Percentiles rank a stretch among this genome's conserved stretches.
Evolutionary conservation across 2,797 vertebrate species (phyloP).

Genomic region (Phrynocephalus vlangalii): DNA sequence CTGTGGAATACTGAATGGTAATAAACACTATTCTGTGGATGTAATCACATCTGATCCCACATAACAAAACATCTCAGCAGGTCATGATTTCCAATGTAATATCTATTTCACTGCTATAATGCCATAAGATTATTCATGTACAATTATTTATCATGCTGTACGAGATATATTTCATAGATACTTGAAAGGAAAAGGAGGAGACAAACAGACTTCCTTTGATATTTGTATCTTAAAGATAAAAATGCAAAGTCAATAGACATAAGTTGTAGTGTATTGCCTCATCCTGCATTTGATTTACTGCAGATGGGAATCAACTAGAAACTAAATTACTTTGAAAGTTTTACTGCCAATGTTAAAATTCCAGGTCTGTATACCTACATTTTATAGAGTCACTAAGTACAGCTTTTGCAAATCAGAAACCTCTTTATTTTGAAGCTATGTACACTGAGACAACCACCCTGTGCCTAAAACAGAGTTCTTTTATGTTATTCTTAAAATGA

Average conservation of each 20-base stretch:
- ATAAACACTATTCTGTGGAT: slow-evolving; percentile 16
- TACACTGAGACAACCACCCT: slow-evolving; percentile 30
- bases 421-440: slow-evolving; percentile 45
- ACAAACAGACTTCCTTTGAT: slow-evolving; percentile 79
- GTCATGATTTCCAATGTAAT: slow-evolving; percentile 66
- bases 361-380: slow-evolving; percentile 65
- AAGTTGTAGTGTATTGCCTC: slow-evolving; percentile 84
- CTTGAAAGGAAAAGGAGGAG: slow-evolving; percentile 77
- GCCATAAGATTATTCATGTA: slow-evolving; percentile 71
- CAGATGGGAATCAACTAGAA: slow-evolving; percentile 87
- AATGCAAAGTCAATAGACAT: slow-evolving; percentile 86
- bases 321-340: slow-evolving; percentile 80
- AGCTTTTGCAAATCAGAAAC: slow-evolving; percentile 65
- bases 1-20: slow-evolving; percentile 14
- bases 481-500: slow-evolving; percentile 56
- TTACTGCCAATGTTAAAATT: slow-evolving; percentile 83
- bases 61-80: slow-evolving; percentile 59
- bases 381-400: slow-evolving; percentile 68
- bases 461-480: slow-evolving; percentile 51
- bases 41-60: slow-evolving; percentile 28
- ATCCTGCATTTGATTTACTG: slow-evolving; percentile 87
- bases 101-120: slow-evolving; percentile 62
- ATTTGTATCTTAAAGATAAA: slow-evolving; percentile 82
- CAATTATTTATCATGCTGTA: slow-evolving; percentile 81
- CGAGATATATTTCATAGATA: slow-evolving; percentile 80